Evolutionary conservation across 2,113 vertebrate genomes (phyloP).

Genomic region (Ophthalmolycus amberensis): DNA sequence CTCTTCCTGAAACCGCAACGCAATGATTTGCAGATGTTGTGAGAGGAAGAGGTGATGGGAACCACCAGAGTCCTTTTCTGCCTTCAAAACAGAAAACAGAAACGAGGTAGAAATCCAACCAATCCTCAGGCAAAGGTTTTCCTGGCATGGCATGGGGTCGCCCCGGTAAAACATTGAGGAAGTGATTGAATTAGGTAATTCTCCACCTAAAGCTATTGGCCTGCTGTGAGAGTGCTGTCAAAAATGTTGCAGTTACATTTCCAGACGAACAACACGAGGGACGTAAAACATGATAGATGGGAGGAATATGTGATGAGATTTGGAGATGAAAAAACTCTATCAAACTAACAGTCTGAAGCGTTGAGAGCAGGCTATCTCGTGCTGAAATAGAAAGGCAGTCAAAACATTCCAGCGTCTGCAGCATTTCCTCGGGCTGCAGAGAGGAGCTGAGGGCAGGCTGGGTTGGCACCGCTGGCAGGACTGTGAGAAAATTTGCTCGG

Average conservation of each 20-base stretch:
- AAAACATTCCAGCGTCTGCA: slow-evolving; percentile 77
- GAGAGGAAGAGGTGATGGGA: slow-evolving; percentile 58
- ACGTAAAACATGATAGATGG: slow-evolving; percentile 14
- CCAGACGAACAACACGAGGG: neutral
- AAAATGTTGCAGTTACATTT: slow-evolving; percentile 31
- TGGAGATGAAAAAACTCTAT: slow-evolving; percentile 17
- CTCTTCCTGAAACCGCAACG: slow-evolving; percentile 62
- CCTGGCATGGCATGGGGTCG: slow-evolving; percentile 28
- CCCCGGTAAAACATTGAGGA: slow-evolving; percentile 40
- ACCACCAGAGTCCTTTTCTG: slow-evolving; percentile 47
- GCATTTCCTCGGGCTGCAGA: slow-evolving; percentile 41
- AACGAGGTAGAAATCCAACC: slow-evolving; percentile 52
- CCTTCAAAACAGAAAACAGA: slow-evolving; percentile 55
- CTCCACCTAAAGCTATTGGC: slow-evolving; percentile 16
- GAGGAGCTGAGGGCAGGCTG: slow-evolving; percentile 24
- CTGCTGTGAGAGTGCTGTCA: slow-evolving; percentile 16
- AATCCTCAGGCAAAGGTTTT: slow-evolving; percentile 43
- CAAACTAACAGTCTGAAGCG: slow-evolving; percentile 24
- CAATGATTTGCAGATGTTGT: slow-evolving; percentile 79
- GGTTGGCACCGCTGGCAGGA: slow-evolving; percentile 32
- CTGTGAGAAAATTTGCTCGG: slow-evolving; percentile 66
- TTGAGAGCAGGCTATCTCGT: slow-evolving; percentile 32
- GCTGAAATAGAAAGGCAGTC: slow-evolving; percentile 64
- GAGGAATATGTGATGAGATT: slow-evolving; percentile 7
- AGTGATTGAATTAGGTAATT: slow-evolving; percentile 33